Evolutionary conservation across 2,888 invertebrate species (phyloP), one percentile per base, ranked within the genome.

Genomic region (Scaeva pyrastri): DNA sequence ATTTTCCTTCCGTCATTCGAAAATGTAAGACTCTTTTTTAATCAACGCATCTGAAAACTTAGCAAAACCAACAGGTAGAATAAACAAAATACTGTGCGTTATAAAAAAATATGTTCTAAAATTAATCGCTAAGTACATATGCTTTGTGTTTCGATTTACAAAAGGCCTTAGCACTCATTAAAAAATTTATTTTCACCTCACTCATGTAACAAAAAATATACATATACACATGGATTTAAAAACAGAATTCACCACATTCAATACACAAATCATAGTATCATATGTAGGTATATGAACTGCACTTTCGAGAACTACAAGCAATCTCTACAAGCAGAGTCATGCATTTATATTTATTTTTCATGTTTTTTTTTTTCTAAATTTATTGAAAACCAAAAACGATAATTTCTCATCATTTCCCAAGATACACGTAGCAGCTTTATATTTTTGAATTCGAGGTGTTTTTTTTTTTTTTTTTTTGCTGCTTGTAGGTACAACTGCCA

Each of bases 381-480:
- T 14, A 64, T 62, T 31, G 11, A 45, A 23, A 62, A 60, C 11
- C 36, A 71, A 52, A 78, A 50, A 26, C 41, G 14, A 52, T 74
- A 39, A 39, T 39, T 39, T 39, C 39, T 39, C 7, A 52, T 52
- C 7, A 52, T 52, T 52, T 8, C 52, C 26, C 23, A 26, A 26
- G 26, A 52, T 43, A 39, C 48, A 21, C 12, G 60, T 50, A n/a
- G n/a, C n/a, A n/a, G n/a, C n/a, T n/a, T n/a, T n/a, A 55, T 85
- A 85, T 80, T 80, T 76, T 48, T 80, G 80, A 76, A 58, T 72
- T 71, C 45, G 75, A 71, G 79, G 79, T 75, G 52, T 26, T 39
- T 45, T 74, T 60, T 39, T 68, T 78, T 52, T 78, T 52, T 78
- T 16, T 2, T 64, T 41, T 74, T 43, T n/a, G 70, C 23, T 56